Evolutionary conservation across 2,797 vertebrate genomes (phyloP).

Genomic region (Tarsius wallacei): DNA sequence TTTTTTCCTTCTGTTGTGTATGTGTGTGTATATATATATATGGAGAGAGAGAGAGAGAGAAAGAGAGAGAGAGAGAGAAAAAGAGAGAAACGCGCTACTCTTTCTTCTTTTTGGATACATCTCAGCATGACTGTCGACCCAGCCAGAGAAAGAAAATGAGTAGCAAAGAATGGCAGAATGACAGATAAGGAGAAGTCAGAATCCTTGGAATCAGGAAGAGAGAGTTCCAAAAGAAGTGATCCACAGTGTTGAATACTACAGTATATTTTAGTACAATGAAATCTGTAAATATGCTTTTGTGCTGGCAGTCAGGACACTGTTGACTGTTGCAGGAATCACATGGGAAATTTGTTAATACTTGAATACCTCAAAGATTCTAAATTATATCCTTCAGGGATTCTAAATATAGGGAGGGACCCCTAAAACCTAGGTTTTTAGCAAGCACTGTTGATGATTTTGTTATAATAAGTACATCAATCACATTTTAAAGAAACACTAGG

Average conservation of each 20-base stretch:
- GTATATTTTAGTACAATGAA: background rate
- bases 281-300: background rate
- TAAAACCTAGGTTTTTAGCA: background rate
- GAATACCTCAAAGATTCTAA: background rate
- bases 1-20: background rate
- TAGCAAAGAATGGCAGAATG: background rate
- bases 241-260: background rate
- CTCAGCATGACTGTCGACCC: too few relatives aligned
- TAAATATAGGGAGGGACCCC: background rate
- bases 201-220: background rate
- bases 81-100: too few relatives aligned
- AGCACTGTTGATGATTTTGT: background rate
- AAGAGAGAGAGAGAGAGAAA: too few relatives aligned
- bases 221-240: background rate
- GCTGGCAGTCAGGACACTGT: background rate
- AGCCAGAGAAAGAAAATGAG: background rate
- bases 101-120: too few relatives aligned
- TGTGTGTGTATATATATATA: too few relatives aligned
- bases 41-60: too few relatives aligned
- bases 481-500: background rate
- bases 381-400: too few relatives aligned
- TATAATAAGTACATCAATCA: background rate
- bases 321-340: background rate
- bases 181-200: background rate
- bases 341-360: background rate